A percentile compares a stretch with the other conserved stretches of the same genome.
phyloP scores from a whole-genome alignment of 2,888 invertebrate genomes.

The Thecocarcelia acutangulata region DNA sequence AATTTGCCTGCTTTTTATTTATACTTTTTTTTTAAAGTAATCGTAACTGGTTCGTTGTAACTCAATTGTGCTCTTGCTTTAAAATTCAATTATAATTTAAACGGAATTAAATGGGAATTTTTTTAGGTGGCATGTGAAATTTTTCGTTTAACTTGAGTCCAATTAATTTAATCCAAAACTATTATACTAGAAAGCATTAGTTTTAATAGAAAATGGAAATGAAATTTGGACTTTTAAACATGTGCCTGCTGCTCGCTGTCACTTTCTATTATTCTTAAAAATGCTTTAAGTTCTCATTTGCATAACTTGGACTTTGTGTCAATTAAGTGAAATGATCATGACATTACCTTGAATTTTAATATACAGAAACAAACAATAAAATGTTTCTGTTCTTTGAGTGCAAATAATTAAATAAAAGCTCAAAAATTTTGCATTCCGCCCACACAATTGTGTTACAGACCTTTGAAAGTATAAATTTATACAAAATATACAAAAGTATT shows the following conservation, averaged over 20 bases:
- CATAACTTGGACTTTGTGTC: slow-evolving; percentile 16
- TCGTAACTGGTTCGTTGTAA: slow-evolving; percentile 15
- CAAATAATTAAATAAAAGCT: background rate
- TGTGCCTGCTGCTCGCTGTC: background rate
- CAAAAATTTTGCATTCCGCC: background rate
- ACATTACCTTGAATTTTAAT: slow-evolving; percentile 61
- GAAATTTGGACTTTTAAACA: background rate
- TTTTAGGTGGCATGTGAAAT: background rate
- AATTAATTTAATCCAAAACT: background rate
- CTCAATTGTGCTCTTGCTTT: slow-evolving; percentile 4
- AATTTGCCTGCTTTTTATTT: slow-evolving; percentile 22
- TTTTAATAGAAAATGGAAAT: background rate
- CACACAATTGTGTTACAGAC: slow-evolving; percentile 16
- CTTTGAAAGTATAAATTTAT: slow-evolving; percentile 8
- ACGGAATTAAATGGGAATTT: background rate
- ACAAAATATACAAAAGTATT: background rate
- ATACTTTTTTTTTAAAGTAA: background rate
- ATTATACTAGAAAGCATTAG: background rate
- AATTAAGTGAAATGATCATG: slow-evolving; percentile 53
- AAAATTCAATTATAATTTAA: slow-evolving; percentile 23
- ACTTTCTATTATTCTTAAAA: background rate
- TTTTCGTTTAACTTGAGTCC: background rate
- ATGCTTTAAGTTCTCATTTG: background rate
- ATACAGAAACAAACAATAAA: slow-evolving; percentile 10
- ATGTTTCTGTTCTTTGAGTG: slow-evolving; percentile 3